Base-by-base conservation (phyloP, 2,113 vertebrate species). In the Corynorhinus townsendii region DNA sequence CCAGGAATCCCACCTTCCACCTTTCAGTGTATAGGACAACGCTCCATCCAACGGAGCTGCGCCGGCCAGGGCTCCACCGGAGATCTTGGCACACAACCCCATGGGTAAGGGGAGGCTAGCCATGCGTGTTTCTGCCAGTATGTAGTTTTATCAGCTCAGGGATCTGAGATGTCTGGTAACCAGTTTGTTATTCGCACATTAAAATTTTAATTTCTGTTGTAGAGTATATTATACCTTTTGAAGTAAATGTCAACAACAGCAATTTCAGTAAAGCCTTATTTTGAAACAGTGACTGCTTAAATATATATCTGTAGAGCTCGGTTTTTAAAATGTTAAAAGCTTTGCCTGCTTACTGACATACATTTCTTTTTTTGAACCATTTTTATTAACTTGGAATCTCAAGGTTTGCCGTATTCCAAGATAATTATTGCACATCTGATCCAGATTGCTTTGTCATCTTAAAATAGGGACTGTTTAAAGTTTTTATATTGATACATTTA, bases 321-420 rank as follows among this genome's bases (percentile, higher is more conserved):
- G 10, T 66, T 96, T 75, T 79, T 52, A 59, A 90, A 89, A 66
- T 84, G 10, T 28, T 75, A 52, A 73, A 94, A 87, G 45, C 12
- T 94, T 91, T 89, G 47, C 19, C 88, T 95, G 45, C 64, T 77
- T 75, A 38, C 43, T 82, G 22, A 47, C 12, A 43, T n/a, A 24
- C 5, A 73, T 89, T 94, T 86, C 15, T 94, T 81, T 85, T 62
- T 72, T 28, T 96, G 26, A 93, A 43, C 30, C 6, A 73, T 52
- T 73, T 72, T 87, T 92, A 43, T 52, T 95, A 94, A 56, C 43
- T 81, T 95, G 16, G 4, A 91, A 73, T 93, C 76, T 85, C 76
- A 84, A 77, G 17, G 0, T 77, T 84, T 72, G 73, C 43, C 85
- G 10, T 62, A 79, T 87, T 96, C 73, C 22, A 85, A 77, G 17